Conservation (phyloP, 2,113 vertebrate genomes). For the Anguilla japonica region DNA sequence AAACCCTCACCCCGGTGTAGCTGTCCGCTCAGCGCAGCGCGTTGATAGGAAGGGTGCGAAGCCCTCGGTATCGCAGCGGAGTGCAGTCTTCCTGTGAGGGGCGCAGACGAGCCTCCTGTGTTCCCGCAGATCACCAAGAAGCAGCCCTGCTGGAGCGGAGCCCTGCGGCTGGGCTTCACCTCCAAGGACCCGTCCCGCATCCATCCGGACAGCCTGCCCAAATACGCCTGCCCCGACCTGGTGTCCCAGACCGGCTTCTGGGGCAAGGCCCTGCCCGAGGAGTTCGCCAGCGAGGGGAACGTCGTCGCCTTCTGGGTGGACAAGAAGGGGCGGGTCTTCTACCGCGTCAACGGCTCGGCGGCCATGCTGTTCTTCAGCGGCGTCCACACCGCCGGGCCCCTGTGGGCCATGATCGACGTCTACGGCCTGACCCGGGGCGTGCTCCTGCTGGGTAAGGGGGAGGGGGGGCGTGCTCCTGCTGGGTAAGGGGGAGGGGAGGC, state of each 20-base stretch:
- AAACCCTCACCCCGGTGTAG: neutral
- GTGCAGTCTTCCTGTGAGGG: neutral
- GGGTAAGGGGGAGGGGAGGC: neutral
- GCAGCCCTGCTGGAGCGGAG: slow-evolving; percentile 95
- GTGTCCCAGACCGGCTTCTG: slow-evolving; percentile 89
- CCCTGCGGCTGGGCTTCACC: slow-evolving; percentile 92
- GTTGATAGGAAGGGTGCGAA: neutral
- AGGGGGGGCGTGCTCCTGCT: no score
- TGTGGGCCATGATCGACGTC: slow-evolving; percentile 87
- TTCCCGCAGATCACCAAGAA: slow-evolving; percentile 92
- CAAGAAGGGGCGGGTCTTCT: slow-evolving; percentile 87
- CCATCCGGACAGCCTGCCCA: slow-evolving; percentile 89
- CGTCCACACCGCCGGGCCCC: slow-evolving; percentile 79
- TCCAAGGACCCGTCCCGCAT: slow-evolving; percentile 92
- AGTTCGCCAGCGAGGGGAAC: slow-evolving; percentile 89
- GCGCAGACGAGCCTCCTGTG: neutral
- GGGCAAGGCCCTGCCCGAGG: slow-evolving; percentile 90
- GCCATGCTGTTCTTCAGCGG: slow-evolving; percentile 96
- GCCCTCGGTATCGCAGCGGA: neutral
- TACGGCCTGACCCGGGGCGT: slow-evolving; percentile 81
- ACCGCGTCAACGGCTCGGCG: slow-evolving; percentile 87
- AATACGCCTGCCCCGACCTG: slow-evolving; percentile 94
- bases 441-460: slow-evolving; percentile 62
- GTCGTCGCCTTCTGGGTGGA: slow-evolving; percentile 94
- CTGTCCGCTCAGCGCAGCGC: neutral